Evolutionary conservation across 2,888 invertebrate species (phyloP), one percentile per base, ranked within the genome.

Genomic region (Dolomedes plantarius): DNA sequence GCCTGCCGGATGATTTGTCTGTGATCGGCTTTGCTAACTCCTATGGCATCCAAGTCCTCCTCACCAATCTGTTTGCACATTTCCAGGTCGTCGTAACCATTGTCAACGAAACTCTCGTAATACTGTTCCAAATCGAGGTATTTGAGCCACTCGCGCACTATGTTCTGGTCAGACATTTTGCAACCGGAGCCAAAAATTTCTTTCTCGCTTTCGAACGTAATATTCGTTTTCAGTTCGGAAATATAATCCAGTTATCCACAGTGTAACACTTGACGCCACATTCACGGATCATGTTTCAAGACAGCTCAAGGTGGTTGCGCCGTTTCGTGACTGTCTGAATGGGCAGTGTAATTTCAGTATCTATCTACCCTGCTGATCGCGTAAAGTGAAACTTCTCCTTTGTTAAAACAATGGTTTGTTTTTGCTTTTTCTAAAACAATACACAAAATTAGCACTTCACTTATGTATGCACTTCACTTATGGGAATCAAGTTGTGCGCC

Each of bases 61-160:
- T 97, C 97, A 76, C 97, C 97, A 91, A 98, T 97, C 93, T 97
- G 97, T 92, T 97, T 98, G 93, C 98, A 98, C 91, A 98, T 97
- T 93, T 97, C 97, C 92, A 98, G 93, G 92, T 98, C 97, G 92
- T 98, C 98, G 92, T 98, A 98, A 89, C 97, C 98, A 92, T 98
- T 98, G 93, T 98, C 98, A 91, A 98, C 94, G 92, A 98, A 98
- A 91, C 96, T 96, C 92, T 97, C 96, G 89, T 97, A 95, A 92
- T 98, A 98, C 91, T 96, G 96, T 90, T 95, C 96, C 90, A 98
- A 93, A 91, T 96, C 95, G 91, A 98, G 94, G 90, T 97, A 97
- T 91, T 95, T 94, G 91, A 98, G 94, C 98, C 98, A 92, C 93
- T 96, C 97, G 91, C 96, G 95, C 90, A 97, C 97, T 92, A 97